Evolutionary conservation across 2,888 invertebrate genomes (phyloP).

Genomic region (Lymantria monacha): DNA sequence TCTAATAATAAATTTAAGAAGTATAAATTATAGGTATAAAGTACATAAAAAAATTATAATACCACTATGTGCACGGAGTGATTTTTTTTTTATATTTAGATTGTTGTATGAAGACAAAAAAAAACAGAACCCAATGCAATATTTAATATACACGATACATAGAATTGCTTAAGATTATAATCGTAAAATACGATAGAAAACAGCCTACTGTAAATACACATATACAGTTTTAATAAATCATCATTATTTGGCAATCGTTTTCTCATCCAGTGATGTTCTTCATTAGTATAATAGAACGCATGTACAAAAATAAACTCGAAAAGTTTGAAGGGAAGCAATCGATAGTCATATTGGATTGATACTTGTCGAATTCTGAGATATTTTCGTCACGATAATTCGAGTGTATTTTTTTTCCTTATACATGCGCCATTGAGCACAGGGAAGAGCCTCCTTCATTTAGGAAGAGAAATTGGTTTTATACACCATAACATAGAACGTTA

Average conservation of each 20-base stretch:
- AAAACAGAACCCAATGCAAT: no score
- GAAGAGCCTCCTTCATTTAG: no score
- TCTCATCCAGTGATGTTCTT: conserved; percentile 26
- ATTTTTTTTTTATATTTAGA: no score
- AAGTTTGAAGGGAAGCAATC: conserved; percentile 20
- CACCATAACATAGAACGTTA: no score
- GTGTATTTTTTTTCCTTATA: no score
- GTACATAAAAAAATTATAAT: no score
- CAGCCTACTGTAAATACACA: conserved; percentile 40
- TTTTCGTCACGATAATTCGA: conserved; percentile 9
- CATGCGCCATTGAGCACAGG: no score
- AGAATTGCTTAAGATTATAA: not conserved
- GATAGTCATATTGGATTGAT: not conserved
- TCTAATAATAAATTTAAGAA: no score
- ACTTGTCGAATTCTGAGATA: not conserved
- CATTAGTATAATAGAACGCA: conserved; percentile 34
- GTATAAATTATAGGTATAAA: no score
- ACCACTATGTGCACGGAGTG: no score
- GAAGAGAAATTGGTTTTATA: no score
- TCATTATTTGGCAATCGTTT: conserved; percentile 44
- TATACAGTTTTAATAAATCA: conserved; percentile 32
- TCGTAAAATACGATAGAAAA: conserved; percentile 44
- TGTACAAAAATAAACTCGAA: conserved; percentile 33
- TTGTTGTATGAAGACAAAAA: no score
- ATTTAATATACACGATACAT: not conserved